Base-by-base conservation (phyloP, 1,140 invertebrate species). In the Zaprionus lachaisei region DNA sequence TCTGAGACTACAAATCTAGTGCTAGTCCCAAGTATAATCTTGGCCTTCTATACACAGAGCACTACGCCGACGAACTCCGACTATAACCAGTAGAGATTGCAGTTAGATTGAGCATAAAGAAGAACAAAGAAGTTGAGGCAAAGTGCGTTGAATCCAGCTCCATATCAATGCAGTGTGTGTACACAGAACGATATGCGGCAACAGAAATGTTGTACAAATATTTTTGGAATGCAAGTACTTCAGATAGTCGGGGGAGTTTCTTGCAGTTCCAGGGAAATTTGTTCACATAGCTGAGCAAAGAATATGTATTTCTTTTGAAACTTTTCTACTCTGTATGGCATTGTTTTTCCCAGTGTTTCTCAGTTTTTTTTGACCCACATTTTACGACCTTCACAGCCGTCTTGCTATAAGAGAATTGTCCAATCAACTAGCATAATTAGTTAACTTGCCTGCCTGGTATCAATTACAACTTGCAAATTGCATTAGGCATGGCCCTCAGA, bases 391-490 rank as follows among this genome's bases (percentile, higher is more conserved):
- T 64, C 7, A 7, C 28, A 61, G 26, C 31, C 63, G 24, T 4
- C 55, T 22, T 26, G 55, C 71, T 57, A 67, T 24, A 24, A 55
- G 54, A 31, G 51, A 69, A 28, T 49, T 51, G 49, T 11, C 51
- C 41, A 71, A 71, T 71, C 68, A 55, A 34, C 56, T 17, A 5
- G 20, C 28, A 55, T 62, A 76, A 64, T 76, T 77, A 77, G 56
- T 60, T 54, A 69, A 63, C 37, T 41, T 62, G 26, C 34, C 57
- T 37, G 41, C 41, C n/a, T 47, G 41, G 28, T 63, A 37, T 70
- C 72, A 77, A 77, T 77, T 77, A 72, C 38, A 72, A 57, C 37
- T 65, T 66, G 12, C 47, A 65, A 63, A 41, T 38, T 63, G 15
- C 51, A 51, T 57, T 37, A 20, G n/a, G 44, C 54, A 37, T 28